Evolutionary conservation across 2,797 vertebrate species (phyloP).

Genomic region (Halcyon leucocephala): DNA sequence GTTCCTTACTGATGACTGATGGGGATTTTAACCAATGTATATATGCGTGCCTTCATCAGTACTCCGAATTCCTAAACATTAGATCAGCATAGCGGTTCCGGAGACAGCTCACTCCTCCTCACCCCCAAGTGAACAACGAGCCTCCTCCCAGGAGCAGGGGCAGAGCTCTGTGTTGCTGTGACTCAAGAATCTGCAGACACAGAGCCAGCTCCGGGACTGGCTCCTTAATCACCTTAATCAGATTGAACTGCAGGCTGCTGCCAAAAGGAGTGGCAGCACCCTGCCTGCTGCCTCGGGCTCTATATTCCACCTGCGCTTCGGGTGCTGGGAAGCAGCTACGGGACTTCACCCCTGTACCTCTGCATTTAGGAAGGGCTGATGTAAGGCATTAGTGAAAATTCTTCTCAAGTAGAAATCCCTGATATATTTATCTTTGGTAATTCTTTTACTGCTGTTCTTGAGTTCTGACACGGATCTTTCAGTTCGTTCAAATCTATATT

Average conservation of each 20-base stretch:
- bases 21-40: background rate
- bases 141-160: background rate
- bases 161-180: background rate
- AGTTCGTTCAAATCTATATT: background rate
- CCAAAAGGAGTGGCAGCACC: constrained; percentile 6
- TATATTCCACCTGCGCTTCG: background rate
- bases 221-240: constrained; percentile 45
- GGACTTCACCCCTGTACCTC: background rate
- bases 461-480: background rate
- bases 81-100: fast-evolving
- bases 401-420: background rate
- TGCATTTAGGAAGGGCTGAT: background rate
- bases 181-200: background rate
- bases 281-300: background rate
- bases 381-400: background rate
- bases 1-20: background rate
- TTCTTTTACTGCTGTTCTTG: background rate
- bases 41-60: background rate
- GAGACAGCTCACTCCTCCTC: background rate
- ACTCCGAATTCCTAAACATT: background rate
- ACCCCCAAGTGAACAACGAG: fast-evolving
- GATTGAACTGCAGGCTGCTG: constrained; percentile 28
- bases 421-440: background rate
- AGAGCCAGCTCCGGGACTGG: background rate
- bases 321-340: background rate